phyloP scores from a whole-genome alignment of 2,888 invertebrate genomes.

The Eulithis testata region DNA sequence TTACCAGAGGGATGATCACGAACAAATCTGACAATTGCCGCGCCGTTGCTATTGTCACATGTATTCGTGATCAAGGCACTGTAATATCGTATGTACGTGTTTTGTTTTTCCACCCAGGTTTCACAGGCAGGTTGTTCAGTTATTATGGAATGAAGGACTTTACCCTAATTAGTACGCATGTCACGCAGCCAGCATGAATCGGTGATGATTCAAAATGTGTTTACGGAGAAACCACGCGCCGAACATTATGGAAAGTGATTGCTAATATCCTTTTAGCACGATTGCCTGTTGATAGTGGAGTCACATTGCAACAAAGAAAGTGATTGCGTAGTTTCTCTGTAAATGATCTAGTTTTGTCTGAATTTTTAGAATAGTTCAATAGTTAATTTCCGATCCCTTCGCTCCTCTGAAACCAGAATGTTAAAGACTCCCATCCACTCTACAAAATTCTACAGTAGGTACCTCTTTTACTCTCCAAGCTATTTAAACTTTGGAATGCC shows the following conservation, averaged over 20 bases:
- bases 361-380: no score
- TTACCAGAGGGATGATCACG: no score
- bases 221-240: conserved; percentile 22
- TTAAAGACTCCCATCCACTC: no score
- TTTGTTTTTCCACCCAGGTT: neutral
- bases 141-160: conserved; percentile 2
- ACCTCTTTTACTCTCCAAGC: no score
- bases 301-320: conserved; percentile 8
- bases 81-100: neutral
- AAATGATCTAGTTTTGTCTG: no score
- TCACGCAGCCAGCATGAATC: conserved; percentile 1
- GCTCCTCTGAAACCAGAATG: no score
- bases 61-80: no score
- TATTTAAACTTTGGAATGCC: no score
- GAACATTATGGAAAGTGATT: conserved; percentile 26
- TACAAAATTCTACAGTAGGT: no score
- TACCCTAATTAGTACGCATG: conserved; percentile 20
- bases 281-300: conserved; percentile 8
- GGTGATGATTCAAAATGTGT: conserved; percentile 28
- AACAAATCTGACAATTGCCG: no score
- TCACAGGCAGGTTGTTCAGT: neutral
- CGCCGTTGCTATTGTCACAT: no score
- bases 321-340: neutral
- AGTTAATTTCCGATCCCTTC: no score
- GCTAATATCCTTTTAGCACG: conserved; percentile 21